Base-by-base conservation (phyloP, 1,140 invertebrate genomes). In the Ceratitis capitata region DNA sequence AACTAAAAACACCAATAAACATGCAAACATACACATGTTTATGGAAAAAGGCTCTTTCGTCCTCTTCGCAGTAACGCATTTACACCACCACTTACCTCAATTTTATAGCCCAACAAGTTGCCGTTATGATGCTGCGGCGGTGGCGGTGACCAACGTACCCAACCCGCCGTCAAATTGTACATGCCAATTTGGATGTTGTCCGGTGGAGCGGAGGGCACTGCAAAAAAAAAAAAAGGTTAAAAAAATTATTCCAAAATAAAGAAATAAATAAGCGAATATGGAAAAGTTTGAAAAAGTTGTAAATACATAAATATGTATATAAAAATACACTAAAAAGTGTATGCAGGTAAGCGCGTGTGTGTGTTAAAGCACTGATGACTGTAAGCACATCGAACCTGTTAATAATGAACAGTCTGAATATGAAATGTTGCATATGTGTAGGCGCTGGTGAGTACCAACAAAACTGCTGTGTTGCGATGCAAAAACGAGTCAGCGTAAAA, bases 161-260 rank as follows among this genome's bases (percentile, higher is more conserved):
- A 93, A 9, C 93, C 93, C 10, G 96, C 95, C 2, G 95, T 97
- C 64, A 95, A 93, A 87, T 97, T 97, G 78, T 97, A 94, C 92
- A 97, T 96, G n/a, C 96, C 96, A 69, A 96, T 95, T 85, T 96
- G 94, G 78, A 98, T 94, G 88, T 96, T 95, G 88, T 96, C 95
- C 2, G 97, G 97, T n/a, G 97, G 94, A 9, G 95, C 95, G 1
- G 95, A 95, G 23, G 96, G 96, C 61, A 95, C 95, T 95, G 90
- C n/a, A 92, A 91, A 90, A n/a, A n/a, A n/a, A n/a, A n/a, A n/a
- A n/a, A n/a, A n/a, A n/a, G n/a, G n/a, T n/a, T n/a, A n/a, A n/a
- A n/a, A n/a, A n/a, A n/a, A n/a, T n/a, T n/a, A n/a, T n/a, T n/a
- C n/a, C n/a, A n/a, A n/a, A n/a, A n/a, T n/a, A n/a, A n/a, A n/a